Base-by-base conservation (phyloP, 1,140 invertebrate genomes). In the Brachionus koreanus region DNA sequence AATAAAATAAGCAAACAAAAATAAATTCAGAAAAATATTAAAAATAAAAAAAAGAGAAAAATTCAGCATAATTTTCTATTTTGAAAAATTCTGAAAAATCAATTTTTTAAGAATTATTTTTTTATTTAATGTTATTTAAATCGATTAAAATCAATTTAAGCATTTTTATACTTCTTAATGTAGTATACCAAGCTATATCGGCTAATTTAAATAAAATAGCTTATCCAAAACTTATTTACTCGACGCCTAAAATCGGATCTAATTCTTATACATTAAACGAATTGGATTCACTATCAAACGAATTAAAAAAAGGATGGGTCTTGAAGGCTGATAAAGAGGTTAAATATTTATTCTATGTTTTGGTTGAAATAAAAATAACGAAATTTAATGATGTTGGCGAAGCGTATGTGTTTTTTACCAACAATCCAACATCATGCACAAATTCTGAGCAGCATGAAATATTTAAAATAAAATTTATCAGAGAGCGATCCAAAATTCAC, bases 281-380 rank as follows among this genome's bases (percentile, higher is more conserved):
- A 61, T 19, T 25, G 39, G 39, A 61, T 42, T n/a, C 49, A 12
- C 25, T 79, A 7, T 35, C 49, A 19, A 65, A 65, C 13, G 29
- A 79, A 29, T 23, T 79, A 19, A 79, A 65, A 61, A 79, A 57
- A 61, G 76, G 76, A 10, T 79, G 76, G 76, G n/a, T 79, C 19
- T 23, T 79, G 3, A 43, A 79, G 19, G 46, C 76, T 13, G 76
- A 61, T 19, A 37, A 79, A 39, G 25, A 61, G 10, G 42, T 39
- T 29, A 12, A 79, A n/a, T 23, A 61, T 33, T 13, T 79, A 13
- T 29, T 61, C 13, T 79, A 79, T 19, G 57, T 79, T 79, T 65
- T 61, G 33, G 16, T 79, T 43, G 61, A 65, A 13, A 19, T 4
- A 4, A 57, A 61, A 61, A 23, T 79, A 29, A 61, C 49, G 9